Base-by-base conservation (phyloP, 2,888 invertebrate species). In the Nemapogon koenigi region DNA sequence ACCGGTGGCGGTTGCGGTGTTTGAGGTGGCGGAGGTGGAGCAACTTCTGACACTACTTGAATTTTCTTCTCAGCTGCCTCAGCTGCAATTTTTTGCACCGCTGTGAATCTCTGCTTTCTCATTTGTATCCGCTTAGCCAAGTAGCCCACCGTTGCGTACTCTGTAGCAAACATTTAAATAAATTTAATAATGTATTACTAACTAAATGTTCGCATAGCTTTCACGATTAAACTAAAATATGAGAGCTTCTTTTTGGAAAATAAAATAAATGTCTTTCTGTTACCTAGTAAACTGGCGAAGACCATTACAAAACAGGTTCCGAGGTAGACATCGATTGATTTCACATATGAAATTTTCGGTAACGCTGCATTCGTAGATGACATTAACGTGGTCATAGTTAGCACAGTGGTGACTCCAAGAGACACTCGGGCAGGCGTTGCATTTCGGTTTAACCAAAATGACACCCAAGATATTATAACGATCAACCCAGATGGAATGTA, bases 221-320 rank as follows among this genome's bases (percentile, higher is more conserved):
- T 11, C 10, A 18, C 18, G 35, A 11, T 35, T 31, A 17, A 2
- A n/a, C 27, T 39, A 45, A 29, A 46, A 44, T 10, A 33, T 6
- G 14, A 17, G 3, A 16, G 8, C 40, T 10, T 30, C 18, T 18
- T 18, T 4, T 18, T 11, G 17, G 35, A 30, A n/a, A 30, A 3
- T 32, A 25, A 16, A 28, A 17, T 28, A 7, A 18, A 40, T 29
- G 32, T 31, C 13, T 28, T 11, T 15, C 15, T 8, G 3, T 85
- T 81, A 89, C 90, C 90, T 70, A 94, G 81, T 62, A 94, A 82
- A 67, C 91, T 91, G 57, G 91, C 92, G 82, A 94, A 94, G 61
- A 93, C 93, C 92, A 93, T 93, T 69, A 93, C 90, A 89, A 93
- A 93, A 82, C 91, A 92, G 62, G 91, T 91, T 65, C 91, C 91